Conservation (phyloP, 2,888 invertebrate species). For the Harpalus rubripes region DNA sequence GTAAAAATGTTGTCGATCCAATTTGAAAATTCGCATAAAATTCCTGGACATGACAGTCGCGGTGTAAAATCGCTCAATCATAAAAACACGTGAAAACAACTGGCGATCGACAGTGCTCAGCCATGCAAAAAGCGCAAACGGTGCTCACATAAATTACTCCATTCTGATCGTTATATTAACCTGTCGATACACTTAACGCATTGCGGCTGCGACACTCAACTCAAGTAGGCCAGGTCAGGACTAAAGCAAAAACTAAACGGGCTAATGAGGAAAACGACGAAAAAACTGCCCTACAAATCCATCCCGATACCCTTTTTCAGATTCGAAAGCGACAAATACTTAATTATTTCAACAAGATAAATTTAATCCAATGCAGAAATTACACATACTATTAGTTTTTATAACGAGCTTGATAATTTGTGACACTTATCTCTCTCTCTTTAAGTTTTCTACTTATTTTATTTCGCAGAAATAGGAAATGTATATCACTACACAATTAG, state of each 20-base stretch:
- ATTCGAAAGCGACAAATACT: constrained; percentile 34
- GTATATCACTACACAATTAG: too few species aligned
- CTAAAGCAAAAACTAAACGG: constrained; percentile 24
- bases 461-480: too few species aligned
- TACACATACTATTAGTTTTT: not conserved
- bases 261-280: constrained; percentile 18
- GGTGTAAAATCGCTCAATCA: constrained; percentile 52
- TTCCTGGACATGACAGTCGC: constrained; percentile 50
- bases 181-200: constrained; percentile 59
- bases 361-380: not conserved
- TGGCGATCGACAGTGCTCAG: constrained; percentile 48
- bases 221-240: constrained; percentile 45
- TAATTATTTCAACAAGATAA: not conserved
- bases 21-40: constrained; percentile 54
- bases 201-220: constrained; percentile 16
- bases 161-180: constrained; percentile 63
- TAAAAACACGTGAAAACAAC: constrained; percentile 50
- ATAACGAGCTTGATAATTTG: too few species aligned
- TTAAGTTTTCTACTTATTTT: too few species aligned
- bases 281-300: constrained; percentile 33
- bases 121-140: constrained; percentile 55
- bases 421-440: too few species aligned
- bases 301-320: not conserved
- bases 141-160: constrained; percentile 57
- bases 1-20: constrained; percentile 24